Evolutionary conservation across 2,888 invertebrate genomes (phyloP), one percentile per base, ranked within the genome.

Genomic region (Onchidella celtica): DNA sequence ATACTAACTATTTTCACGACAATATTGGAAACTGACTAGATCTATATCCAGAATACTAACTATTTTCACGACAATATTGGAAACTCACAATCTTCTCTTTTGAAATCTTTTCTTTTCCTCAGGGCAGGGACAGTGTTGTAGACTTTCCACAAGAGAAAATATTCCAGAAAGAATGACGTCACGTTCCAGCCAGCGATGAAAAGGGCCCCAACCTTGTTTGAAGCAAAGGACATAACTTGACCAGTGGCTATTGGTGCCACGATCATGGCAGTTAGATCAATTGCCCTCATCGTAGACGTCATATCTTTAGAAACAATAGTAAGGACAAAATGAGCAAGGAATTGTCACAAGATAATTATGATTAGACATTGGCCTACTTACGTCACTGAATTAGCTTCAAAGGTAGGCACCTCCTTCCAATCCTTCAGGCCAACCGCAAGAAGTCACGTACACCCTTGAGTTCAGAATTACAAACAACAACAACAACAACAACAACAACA

Each of bases 181-280:
- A 94, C 72, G 87, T 95, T 95, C 94, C 93, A 94, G 4, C 82
- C 89, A 3, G 91, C 92, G 38, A 94, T 91, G 79, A 93, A 89
- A 14, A 93, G 77, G 27, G 93, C 92, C 6, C 91, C 90, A 24
- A 87, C 82, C 38, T 88, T 83, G 29, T 86, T 65, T 1, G 87
- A 87, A 0, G 85, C 85, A 59, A 83, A 88, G 4, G 92, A 89
- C 92, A 94, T 93, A 17, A 95, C 89, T 83, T 93, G 92, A 24
- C 94, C 94, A 1, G 94, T 94, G 21, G 92, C 88, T 24, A 94
- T 89, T 0, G 95, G 94, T 0, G 94, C 93, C 29, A 94, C 81
- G 55, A 94, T 92, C 83, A 93, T 92, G 21, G 93, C 93, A 14
- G 90, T 87, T 76, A 94, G 89, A 87, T 94, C 94, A 66, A 95